Percentiles rank a stretch among this genome's conserved stretches.
These are phyloP conservation scores for Crocidura indochinensis DNA, from an alignment of 2,797 vertebrate species.

Conservation along the genomic window DNA sequence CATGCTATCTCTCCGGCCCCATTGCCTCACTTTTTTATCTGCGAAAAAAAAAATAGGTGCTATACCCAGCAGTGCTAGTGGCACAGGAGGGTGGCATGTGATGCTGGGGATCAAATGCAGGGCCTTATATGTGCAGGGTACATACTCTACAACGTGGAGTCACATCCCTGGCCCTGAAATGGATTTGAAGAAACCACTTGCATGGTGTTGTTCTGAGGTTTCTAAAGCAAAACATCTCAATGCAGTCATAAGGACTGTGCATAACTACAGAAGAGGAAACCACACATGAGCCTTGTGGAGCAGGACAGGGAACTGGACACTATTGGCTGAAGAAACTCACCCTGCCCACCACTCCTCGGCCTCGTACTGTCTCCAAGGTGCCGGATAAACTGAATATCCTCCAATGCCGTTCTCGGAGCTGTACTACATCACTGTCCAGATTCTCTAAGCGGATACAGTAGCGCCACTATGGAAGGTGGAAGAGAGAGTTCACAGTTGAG, in stretches of 20 bases:
- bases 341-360: conserved; percentile 97
- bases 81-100: too few species aligned
- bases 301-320: background rate
- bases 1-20: too few species aligned
- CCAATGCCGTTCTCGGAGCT: conserved; percentile 98
- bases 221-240: conserved; percentile 27
- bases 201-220: background rate
- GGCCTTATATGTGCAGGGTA: too few species aligned
- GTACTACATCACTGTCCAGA: conserved; percentile 96
- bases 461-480: conserved; percentile 93
- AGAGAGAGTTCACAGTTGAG: conserved; percentile 35
- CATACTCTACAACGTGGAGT: too few species aligned
- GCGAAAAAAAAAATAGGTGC: too few species aligned
- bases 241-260: conserved; percentile 1
- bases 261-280: conserved; percentile 25
- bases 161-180: too few species aligned
- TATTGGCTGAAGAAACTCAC: conserved; percentile 87
- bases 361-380: conserved; percentile 97
- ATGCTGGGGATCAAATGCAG: too few species aligned
- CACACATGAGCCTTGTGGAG: background rate
- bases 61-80: too few species aligned
- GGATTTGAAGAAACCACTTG: too few species aligned
- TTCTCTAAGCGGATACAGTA: conserved; percentile 99
- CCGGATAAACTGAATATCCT: conserved; percentile 99
- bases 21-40: too few species aligned